A percentile compares a stretch with the other conserved stretches of the same genome.
phyloP scores from a whole-genome alignment of 2,888 invertebrate species.

The Eristalis arbustorum region DNA sequence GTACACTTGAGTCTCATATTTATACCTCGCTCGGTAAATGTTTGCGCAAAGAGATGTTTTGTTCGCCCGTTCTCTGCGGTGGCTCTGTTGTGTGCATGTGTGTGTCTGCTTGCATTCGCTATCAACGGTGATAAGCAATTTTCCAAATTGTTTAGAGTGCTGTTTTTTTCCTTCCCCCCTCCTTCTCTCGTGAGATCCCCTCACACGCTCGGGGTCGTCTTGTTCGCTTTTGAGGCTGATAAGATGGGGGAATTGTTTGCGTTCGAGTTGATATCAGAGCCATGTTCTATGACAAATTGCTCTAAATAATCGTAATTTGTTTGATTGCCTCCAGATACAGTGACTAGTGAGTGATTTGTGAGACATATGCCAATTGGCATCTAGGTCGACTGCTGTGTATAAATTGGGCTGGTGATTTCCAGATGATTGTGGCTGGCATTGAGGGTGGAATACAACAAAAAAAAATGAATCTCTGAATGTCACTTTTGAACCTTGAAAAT shows the following conservation, averaged over 20 bases:
- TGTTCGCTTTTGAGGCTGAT: slow-evolving; percentile 31
- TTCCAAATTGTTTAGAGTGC: slow-evolving; percentile 52
- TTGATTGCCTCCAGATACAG: slow-evolving; percentile 54
- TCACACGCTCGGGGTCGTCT: background rate
- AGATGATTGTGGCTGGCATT: slow-evolving; percentile 25
- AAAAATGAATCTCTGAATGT: no score
- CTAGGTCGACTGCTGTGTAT: slow-evolving; percentile 24
- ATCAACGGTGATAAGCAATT: slow-evolving; percentile 59
- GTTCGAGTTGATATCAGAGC: slow-evolving; percentile 57
- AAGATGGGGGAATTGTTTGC: slow-evolving; percentile 46
- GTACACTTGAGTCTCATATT: slow-evolving; percentile 25
- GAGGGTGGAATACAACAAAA: background rate
- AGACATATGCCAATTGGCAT: slow-evolving; percentile 60
- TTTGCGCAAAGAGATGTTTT: slow-evolving; percentile 42
- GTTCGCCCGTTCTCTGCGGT: background rate
- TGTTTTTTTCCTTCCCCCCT: background rate
- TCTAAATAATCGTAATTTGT: slow-evolving; percentile 66
- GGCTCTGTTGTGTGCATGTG: background rate
- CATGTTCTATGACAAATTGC: slow-evolving; percentile 65
- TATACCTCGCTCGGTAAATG: slow-evolving; percentile 34
- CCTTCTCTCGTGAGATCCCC: background rate
- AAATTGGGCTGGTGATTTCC: background rate
- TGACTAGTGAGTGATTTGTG: slow-evolving; percentile 48
- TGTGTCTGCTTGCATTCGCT: slow-evolving; percentile 33
- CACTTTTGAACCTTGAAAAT: background rate